A percentile compares a stretch with the other conserved stretches of the same genome.
These are phyloP conservation scores for Micronycteris hirsuta DNA, from an alignment of 2,113 vertebrate species.

Conservation along the genomic window DNA sequence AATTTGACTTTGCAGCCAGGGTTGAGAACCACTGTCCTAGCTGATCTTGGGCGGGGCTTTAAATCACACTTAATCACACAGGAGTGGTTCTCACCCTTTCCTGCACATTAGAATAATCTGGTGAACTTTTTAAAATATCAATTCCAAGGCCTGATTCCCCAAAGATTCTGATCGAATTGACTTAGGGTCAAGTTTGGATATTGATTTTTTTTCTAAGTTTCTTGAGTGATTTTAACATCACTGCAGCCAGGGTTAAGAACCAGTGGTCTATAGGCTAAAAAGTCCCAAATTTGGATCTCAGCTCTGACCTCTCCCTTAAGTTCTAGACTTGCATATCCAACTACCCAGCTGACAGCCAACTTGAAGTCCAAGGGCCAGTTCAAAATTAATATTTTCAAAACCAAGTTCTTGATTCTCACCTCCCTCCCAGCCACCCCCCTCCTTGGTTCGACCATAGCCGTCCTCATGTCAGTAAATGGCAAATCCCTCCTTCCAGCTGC, in stretches of 20 bases:
- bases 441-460: neutral
- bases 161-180: neutral
- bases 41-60: neutral
- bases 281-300: neutral
- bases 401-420: neutral
- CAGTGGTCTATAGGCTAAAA: neutral
- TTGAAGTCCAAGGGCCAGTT: neutral
- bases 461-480: neutral
- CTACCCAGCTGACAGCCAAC: neutral
- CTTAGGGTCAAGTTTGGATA: neutral
- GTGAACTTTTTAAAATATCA: neutral
- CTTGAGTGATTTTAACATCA: neutral
- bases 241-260: neutral
- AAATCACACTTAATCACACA: neutral
- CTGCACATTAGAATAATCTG: neutral
- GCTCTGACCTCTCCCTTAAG: neutral
- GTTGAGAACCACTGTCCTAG: neutral
- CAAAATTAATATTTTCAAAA: neutral
- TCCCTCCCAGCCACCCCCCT: neutral
- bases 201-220: neutral
- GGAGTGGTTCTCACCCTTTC: neutral
- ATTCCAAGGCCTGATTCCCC: neutral
- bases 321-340: neutral
- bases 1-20: neutral
- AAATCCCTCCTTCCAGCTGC: neutral